Percentiles rank a stretch among this genome's conserved stretches.
Conservation (phyloP, 2,113 vertebrate species). For the Paedocypris sp. region DNA sequence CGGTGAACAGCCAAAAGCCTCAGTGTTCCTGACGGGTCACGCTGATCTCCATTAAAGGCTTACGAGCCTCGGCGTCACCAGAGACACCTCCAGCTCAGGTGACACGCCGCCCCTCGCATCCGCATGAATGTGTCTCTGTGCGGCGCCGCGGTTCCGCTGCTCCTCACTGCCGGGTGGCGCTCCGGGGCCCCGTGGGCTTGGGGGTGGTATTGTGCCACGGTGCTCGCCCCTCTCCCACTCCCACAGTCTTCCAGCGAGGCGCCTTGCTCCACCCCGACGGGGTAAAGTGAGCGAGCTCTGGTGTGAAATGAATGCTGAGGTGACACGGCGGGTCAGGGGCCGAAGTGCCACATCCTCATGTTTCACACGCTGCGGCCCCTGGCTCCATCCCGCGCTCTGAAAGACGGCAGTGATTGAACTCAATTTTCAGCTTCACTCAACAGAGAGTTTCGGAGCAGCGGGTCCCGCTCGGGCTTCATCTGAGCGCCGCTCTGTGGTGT, state of each 20-base stretch:
- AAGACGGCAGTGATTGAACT: neutral
- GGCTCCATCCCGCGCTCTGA: slow-evolving; percentile 7
- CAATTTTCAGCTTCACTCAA: too few relatives aligned
- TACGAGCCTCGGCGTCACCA: slow-evolving; percentile 35
- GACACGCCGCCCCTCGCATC: slow-evolving; percentile 4
- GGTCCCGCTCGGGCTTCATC: too few relatives aligned
- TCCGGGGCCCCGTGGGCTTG: slow-evolving; percentile 44
- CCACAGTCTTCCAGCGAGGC: slow-evolving; percentile 41
- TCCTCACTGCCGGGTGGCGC: slow-evolving; percentile 13
- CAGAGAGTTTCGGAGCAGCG: too few relatives aligned
- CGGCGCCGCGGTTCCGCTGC: slow-evolving; percentile 48
- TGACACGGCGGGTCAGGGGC: slow-evolving; percentile 46
- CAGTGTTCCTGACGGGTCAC: slow-evolving; percentile 40
- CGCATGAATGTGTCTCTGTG: slow-evolving; percentile 14
- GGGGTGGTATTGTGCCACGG: slow-evolving; percentile 12
- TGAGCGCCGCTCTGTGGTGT: too few relatives aligned
- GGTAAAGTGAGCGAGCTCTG: slow-evolving; percentile 52
- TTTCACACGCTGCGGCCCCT: slow-evolving; percentile 25
- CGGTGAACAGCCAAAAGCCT: slow-evolving; percentile 33
- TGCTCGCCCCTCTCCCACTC: slow-evolving; percentile 16
- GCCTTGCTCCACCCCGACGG: slow-evolving; percentile 38
- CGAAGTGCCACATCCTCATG: too few relatives aligned
- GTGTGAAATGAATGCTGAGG: slow-evolving; percentile 49
- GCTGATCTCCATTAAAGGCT: slow-evolving; percentile 44
- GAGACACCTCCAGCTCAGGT: slow-evolving; percentile 44